A percentile compares a stretch with the other conserved stretches of the same genome.
Evolutionary conservation across 2,113 vertebrate genomes (phyloP).

Genomic region (Euleptes europaea): DNA sequence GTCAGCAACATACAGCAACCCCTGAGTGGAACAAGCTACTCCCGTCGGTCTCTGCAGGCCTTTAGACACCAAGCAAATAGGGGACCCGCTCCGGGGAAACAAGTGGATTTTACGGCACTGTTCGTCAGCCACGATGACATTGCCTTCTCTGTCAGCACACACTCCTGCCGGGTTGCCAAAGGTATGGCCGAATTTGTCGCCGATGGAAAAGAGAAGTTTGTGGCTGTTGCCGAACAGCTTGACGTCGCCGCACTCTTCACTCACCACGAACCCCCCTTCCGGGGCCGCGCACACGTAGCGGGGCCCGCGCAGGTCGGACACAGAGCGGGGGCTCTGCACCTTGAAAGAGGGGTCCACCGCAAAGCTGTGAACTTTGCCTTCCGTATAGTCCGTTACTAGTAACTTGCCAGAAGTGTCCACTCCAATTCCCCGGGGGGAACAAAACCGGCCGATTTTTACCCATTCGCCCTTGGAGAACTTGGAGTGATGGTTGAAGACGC

Average conservation of each 20-base stretch:
- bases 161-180: slow-evolving; percentile 70
- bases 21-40: slow-evolving; percentile 62
- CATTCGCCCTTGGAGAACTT: slow-evolving; percentile 56
- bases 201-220: slow-evolving; percentile 61
- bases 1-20: slow-evolving; percentile 68
- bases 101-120: slow-evolving; percentile 58
- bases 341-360: slow-evolving; percentile 51
- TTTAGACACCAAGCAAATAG: slow-evolving; percentile 62
- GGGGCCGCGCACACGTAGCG: slow-evolving; percentile 43
- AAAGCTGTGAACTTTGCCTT: slow-evolving; percentile 65
- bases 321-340: not conserved
- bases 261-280: slow-evolving; percentile 62
- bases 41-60: slow-evolving; percentile 50
- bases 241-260: slow-evolving; percentile 66
- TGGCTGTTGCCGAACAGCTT: slow-evolving; percentile 56
- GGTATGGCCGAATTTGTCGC: slow-evolving; percentile 21
- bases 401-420: slow-evolving; percentile 61
- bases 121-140: slow-evolving; percentile 63
- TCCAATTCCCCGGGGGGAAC: slow-evolving; percentile 62
- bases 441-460: slow-evolving; percentile 60
- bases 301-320: slow-evolving; percentile 62
- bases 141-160: slow-evolving; percentile 52
- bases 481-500: slow-evolving; percentile 55
- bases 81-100: slow-evolving; percentile 55
- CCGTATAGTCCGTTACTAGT: slow-evolving; percentile 66